Percentiles rank a stretch among this genome's conserved stretches.
Conservation (phyloP, 2,888 invertebrate genomes). For the Clusia tigrina region DNA sequence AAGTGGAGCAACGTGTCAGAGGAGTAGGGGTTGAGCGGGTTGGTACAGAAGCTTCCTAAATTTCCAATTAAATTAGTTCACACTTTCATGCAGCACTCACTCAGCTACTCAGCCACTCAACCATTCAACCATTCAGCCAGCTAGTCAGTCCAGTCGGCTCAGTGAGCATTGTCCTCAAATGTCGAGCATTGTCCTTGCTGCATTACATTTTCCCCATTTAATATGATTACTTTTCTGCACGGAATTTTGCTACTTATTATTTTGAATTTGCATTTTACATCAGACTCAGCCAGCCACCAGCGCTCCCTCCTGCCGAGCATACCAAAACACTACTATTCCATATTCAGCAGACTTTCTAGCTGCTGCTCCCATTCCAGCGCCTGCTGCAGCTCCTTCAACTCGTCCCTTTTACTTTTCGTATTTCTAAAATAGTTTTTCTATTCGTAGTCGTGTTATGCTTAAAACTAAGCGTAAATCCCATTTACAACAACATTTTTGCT, state of each 20-base stretch:
- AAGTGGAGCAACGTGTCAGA: no score
- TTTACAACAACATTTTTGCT: conserved; percentile 28
- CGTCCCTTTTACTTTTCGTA: conserved; percentile 9
- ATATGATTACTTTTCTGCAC: conserved; percentile 33
- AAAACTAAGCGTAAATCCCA: conserved; percentile 24
- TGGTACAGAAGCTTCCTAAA: conserved; percentile 20
- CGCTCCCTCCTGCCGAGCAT: no score
- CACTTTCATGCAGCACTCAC: conserved; percentile 9
- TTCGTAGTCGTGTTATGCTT: conserved; percentile 12
- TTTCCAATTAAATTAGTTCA: conserved; percentile 32
- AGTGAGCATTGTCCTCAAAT: no score
- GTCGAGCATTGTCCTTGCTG: conserved; percentile 3
- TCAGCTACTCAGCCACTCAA: conserved; percentile 5
- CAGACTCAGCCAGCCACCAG: not conserved
- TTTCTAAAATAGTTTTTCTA: conserved; percentile 29
- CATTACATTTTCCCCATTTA: conserved; percentile 32
- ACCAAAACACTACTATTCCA: conserved; percentile 2
- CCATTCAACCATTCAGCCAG: not conserved
- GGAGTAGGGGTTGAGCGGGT: no score
- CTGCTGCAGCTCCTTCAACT: no score
- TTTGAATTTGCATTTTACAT: conserved; percentile 32
- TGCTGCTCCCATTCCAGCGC: not conserved
- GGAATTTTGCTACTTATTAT: conserved; percentile 30
- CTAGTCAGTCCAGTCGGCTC: not conserved
- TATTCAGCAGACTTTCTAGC: not conserved